phyloP scores from a whole-genome alignment of 2,888 invertebrate species.

The Mythimna loreyi region DNA sequence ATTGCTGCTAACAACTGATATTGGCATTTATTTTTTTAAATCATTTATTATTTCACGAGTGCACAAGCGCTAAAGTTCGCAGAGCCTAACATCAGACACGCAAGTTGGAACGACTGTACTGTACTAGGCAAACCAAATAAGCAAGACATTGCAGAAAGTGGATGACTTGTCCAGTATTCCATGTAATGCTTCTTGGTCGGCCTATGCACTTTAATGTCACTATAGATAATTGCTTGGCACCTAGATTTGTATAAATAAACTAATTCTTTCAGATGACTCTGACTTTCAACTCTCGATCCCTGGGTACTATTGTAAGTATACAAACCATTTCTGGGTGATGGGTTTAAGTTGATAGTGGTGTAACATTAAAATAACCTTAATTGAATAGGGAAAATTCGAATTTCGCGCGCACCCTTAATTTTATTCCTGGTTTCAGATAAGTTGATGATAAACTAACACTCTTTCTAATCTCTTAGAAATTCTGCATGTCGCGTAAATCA shows the following conservation, averaged over 20 bases:
- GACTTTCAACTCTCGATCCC: conserved; percentile 82
- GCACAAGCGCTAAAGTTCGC: too few species aligned
- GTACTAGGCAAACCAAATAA: conserved; percentile 18
- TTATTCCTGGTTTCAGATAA: not conserved
- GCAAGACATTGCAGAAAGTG: not conserved
- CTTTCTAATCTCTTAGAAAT: not conserved
- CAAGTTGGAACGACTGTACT: too few species aligned
- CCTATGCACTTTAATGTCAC: conserved; percentile 35
- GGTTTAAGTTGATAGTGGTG: not conserved
- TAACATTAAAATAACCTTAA: too few species aligned
- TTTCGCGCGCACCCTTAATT: not conserved
- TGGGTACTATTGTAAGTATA: conserved; percentile 84
- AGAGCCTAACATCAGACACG: too few species aligned
- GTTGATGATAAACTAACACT: not conserved
- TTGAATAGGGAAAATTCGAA: too few species aligned
- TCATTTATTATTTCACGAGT: too few species aligned
- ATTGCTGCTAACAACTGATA: too few species aligned
- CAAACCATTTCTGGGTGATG: conserved; percentile 46
- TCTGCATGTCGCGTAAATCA: too few species aligned
- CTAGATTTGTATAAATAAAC: conserved; percentile 74
- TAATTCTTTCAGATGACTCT: conserved; percentile 88
- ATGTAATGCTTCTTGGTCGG: conserved; percentile 17
- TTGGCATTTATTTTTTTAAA: too few species aligned
- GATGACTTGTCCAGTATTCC: not conserved
- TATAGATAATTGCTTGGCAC: conserved; percentile 67